These are phyloP conservation scores for Dynastes maya DNA, from an alignment of 2,888 invertebrate genomes.

Conservation along the genomic window DNA sequence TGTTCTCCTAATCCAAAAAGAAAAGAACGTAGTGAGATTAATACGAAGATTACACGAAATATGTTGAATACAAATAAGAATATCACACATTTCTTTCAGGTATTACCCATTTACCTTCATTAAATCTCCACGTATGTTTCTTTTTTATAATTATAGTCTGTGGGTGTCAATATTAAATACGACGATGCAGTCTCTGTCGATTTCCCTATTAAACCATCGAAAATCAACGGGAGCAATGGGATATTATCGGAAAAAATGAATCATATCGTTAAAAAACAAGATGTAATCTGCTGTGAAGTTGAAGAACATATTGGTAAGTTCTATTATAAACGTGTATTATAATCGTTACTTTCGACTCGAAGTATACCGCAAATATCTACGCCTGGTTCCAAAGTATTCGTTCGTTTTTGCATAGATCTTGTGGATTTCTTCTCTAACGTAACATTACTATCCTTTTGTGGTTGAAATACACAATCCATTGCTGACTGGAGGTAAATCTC, in stretches of 20 bases:
- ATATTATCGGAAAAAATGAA: background rate
- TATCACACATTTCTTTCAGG: slow-evolving; percentile 58
- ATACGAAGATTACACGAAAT: slow-evolving; percentile 53
- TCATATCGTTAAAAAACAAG: slow-evolving; percentile 6
- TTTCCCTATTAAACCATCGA: background rate
- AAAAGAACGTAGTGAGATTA: slow-evolving; percentile 55
- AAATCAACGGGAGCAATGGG: background rate
- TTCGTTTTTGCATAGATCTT: too few relatives aligned
- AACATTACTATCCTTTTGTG: too few relatives aligned
- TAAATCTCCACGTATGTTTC: background rate
- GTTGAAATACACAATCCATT: too few relatives aligned
- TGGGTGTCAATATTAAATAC: slow-evolving; percentile 46
- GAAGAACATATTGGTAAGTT: slow-evolving; percentile 27
- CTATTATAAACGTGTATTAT: background rate
- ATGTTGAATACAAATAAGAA: slow-evolving; percentile 53
- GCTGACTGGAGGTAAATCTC: too few relatives aligned
- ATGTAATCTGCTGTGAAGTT: slow-evolving; percentile 12
- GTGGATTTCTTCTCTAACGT: too few relatives aligned
- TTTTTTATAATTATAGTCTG: slow-evolving; percentile 30
- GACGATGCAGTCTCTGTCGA: slow-evolving; percentile 42
- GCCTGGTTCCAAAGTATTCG: too few relatives aligned
- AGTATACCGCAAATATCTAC: background rate
- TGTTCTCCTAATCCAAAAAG: slow-evolving; percentile 56
- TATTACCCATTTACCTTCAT: slow-evolving; percentile 14
- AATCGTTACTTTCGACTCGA: background rate